A percentile compares a stretch with the other conserved stretches of the same genome.
These are phyloP conservation scores for Mamestra brassicae DNA, from an alignment of 2,888 invertebrate genomes.

Conservation along the genomic window DNA sequence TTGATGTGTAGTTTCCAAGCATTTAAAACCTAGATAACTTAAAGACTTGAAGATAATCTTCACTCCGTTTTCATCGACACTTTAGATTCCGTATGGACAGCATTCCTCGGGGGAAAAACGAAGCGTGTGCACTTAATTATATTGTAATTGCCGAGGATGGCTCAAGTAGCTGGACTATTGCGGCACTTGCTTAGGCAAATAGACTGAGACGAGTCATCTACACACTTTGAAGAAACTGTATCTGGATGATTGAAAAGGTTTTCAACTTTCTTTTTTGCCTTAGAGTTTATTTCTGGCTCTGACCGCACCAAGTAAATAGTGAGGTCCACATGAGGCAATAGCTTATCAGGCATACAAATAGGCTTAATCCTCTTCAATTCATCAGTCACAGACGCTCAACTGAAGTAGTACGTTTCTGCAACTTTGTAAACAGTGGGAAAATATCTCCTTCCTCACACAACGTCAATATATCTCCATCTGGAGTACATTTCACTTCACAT, in stretches of 20 bases:
- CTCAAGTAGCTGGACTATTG: slow-evolving; percentile 46
- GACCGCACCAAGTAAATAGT: background rate
- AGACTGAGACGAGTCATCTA: slow-evolving; percentile 16
- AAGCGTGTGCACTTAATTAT: slow-evolving; percentile 55
- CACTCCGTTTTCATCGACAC: slow-evolving; percentile 67
- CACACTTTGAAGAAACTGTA: background rate
- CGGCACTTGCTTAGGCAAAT: slow-evolving; percentile 45
- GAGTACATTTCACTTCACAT: slow-evolving; percentile 26
- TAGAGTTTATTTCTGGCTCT: background rate
- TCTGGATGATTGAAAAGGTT: background rate
- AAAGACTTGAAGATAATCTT: slow-evolving; percentile 63
- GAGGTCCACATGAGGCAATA: background rate
- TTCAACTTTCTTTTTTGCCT: background rate
- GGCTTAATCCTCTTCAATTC: slow-evolving; percentile 16
- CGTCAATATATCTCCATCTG: slow-evolving; percentile 27
- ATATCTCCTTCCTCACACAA: slow-evolving; percentile 1
- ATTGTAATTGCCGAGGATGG: slow-evolving; percentile 63
- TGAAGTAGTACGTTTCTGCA: slow-evolving; percentile 10
- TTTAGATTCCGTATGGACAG: slow-evolving; percentile 64
- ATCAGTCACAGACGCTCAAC: slow-evolving; percentile 13
- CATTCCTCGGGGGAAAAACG: slow-evolving; percentile 62
- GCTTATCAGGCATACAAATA: background rate
- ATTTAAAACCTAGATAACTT: slow-evolving; percentile 68
- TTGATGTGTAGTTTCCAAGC: slow-evolving; percentile 71
- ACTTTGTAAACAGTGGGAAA: slow-evolving; percentile 1